A percentile compares a stretch with the other conserved stretches of the same genome.
These are phyloP conservation scores for Anoplophora glabripennis DNA, from an alignment of 1,140 invertebrate genomes.

Conservation along the genomic window DNA sequence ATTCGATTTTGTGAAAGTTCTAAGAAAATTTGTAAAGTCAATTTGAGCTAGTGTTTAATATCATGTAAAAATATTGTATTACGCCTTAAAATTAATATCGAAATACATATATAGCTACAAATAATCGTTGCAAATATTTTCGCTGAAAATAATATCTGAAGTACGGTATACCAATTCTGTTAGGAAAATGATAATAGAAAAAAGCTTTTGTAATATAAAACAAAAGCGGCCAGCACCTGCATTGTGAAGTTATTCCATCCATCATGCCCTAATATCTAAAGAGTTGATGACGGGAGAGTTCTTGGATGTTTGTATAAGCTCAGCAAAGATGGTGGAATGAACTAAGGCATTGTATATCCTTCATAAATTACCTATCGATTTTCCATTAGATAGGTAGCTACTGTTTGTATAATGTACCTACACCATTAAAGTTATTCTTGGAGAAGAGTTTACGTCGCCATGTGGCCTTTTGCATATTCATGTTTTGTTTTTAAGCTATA, in stretches of 20 bases:
- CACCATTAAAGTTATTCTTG: slow-evolving; percentile 18
- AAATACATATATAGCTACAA: too few species aligned
- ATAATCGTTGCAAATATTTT: too few species aligned
- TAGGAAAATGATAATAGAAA: background rate
- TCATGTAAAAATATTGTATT: too few species aligned
- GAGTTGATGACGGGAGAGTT: slow-evolving; percentile 4
- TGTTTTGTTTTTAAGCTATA: background rate
- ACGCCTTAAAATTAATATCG: too few species aligned
- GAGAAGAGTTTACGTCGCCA: slow-evolving; percentile 11
- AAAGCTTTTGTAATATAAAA: background rate
- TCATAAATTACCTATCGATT: slow-evolving; percentile 21
- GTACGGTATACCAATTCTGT: background rate
- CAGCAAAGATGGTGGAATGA: slow-evolving; percentile 14
- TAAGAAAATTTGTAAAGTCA: too few species aligned
- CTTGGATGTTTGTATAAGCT: slow-evolving; percentile 1
- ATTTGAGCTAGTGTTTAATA: too few species aligned
- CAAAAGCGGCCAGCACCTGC: slow-evolving; percentile 10
- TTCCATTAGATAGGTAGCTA: slow-evolving; percentile 1
- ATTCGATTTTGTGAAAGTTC: too few species aligned
- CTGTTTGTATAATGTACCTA: slow-evolving; percentile 13
- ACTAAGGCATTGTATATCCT: slow-evolving; percentile 19
- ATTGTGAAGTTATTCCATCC: slow-evolving; percentile 15
- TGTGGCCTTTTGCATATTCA: slow-evolving; percentile 1
- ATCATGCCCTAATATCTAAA: slow-evolving; percentile 16
- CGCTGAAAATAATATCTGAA: too few species aligned